These are phyloP conservation scores for Passer domesticus DNA, from an alignment of 2,113 vertebrate genomes.

Conservation along the genomic window DNA sequence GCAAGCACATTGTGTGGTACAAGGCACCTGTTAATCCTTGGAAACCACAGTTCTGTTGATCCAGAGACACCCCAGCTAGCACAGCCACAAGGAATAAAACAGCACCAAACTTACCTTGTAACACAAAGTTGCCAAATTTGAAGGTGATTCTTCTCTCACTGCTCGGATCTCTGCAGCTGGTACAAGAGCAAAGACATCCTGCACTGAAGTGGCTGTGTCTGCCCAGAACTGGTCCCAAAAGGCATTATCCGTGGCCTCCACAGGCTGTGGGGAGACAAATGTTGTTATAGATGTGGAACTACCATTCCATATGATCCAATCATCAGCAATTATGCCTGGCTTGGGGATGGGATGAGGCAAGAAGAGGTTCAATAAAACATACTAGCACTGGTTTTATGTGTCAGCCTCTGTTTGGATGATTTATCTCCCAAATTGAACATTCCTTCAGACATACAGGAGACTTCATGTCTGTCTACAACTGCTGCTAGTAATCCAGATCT, in stretches of 20 bases:
- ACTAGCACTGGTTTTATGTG: neutral
- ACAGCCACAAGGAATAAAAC: neutral
- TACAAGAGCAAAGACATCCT: constrained; percentile 96
- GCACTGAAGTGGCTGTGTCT: constrained; percentile 92
- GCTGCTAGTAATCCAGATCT: neutral
- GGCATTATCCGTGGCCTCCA: constrained; percentile 95
- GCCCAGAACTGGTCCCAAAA: constrained; percentile 99
- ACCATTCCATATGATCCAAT: neutral
- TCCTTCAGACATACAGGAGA: neutral
- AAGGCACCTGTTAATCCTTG: neutral
- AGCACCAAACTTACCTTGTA: constrained; percentile 85
- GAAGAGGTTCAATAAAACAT: neutral
- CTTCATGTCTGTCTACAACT: neutral
- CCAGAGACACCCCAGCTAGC: neutral
- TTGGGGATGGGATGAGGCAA: neutral
- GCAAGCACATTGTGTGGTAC: neutral
- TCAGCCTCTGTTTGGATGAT: neutral
- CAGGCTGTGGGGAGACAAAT: constrained; percentile 78
- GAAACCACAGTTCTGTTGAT: neutral
- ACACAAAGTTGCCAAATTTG: constrained; percentile 95
- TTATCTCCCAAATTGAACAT: neutral
- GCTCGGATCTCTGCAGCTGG: constrained; percentile 97
- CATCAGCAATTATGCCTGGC: neutral
- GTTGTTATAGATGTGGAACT: neutral
- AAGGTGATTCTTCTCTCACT: constrained; percentile 94